Evolutionary conservation across 2,797 vertebrate species (phyloP).

Genomic region (Erethizon dorsatum): DNA sequence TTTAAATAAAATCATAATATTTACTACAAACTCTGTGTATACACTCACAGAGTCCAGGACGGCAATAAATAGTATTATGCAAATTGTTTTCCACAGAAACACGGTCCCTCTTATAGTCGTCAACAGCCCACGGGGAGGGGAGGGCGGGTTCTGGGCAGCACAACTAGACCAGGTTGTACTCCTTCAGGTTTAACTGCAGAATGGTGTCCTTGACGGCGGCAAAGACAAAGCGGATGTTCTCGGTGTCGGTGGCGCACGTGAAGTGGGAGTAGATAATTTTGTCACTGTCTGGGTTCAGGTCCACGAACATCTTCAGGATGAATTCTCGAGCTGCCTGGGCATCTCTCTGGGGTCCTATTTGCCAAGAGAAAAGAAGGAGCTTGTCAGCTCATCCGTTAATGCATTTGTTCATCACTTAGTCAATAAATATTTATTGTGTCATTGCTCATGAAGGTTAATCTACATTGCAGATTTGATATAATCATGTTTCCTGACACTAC

Average conservation of each 20-base stretch:
- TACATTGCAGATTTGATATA: neutral
- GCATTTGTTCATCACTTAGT: neutral
- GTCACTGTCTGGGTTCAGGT: constrained; percentile 98
- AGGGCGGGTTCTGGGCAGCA: constrained; percentile 85
- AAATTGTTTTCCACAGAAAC: constrained; percentile 94
- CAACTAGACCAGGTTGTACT: constrained; percentile 97
- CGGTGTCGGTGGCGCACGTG: constrained; percentile 98
- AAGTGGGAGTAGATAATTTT: constrained; percentile 99
- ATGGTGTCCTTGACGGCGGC: constrained; percentile 99
- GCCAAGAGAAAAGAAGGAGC: constrained; percentile 60
- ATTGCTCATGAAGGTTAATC: neutral
- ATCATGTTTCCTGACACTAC: neutral
- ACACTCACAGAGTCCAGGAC: constrained; percentile 92
- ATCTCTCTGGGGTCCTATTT: constrained; percentile 95
- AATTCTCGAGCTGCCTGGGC: constrained; percentile 97
- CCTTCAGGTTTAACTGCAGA: constrained; percentile 98
- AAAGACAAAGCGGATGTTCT: constrained; percentile 98
- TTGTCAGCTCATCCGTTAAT: neutral
- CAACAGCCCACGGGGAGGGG: constrained; percentile 80
- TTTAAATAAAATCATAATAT: constrained; percentile 96
- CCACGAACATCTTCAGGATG: constrained; percentile 99
- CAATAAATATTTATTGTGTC: neutral
- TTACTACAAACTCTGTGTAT: constrained; percentile 92
- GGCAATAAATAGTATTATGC: constrained; percentile 97
- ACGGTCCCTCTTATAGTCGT: constrained; percentile 92